A percentile compares a stretch with the other conserved stretches of the same genome.
These are phyloP conservation scores for Chaitophorus viminalis DNA, from an alignment of 2,888 invertebrate genomes.

Conservation along the genomic window DNA sequence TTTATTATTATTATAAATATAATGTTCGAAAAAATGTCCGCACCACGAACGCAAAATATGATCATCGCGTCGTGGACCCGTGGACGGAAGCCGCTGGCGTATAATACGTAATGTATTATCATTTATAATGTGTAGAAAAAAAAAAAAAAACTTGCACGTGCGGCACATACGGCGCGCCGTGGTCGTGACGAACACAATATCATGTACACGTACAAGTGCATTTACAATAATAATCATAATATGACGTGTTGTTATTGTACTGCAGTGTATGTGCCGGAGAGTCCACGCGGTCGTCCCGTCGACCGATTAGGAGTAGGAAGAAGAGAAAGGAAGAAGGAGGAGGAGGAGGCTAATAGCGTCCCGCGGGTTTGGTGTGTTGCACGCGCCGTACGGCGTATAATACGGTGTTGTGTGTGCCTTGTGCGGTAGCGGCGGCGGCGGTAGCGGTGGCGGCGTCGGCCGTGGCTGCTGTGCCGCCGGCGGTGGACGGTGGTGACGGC, in stretches of 20 bases:
- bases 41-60: neutral
- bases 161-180: neutral
- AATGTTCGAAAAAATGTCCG: neutral
- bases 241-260: no score
- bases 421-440: conserved; percentile 33
- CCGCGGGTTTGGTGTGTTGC: conserved; percentile 46
- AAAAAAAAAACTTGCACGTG: neutral
- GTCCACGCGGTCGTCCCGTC: conserved; percentile 14
- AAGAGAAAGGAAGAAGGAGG: no score
- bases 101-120: no score
- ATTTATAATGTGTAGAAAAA: no score
- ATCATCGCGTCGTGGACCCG: neutral
- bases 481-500: conserved; percentile 15
- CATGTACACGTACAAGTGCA: neutral
- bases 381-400: conserved; percentile 23
- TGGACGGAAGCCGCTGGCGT: no score
- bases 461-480: neutral
- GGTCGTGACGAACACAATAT: neutral
- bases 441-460: conserved; percentile 30
- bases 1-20: conserved; percentile 22
- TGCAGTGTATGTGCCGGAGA: neutral
- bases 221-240: no score
- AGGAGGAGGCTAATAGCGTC: conserved; percentile 40
- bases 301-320: conserved; percentile 24
- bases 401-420: neutral